A percentile compares a stretch with the other conserved stretches of the same genome.
phyloP scores from a whole-genome alignment of 92 coral and sea anemone genomes.

The Porites divaricata region DNA sequence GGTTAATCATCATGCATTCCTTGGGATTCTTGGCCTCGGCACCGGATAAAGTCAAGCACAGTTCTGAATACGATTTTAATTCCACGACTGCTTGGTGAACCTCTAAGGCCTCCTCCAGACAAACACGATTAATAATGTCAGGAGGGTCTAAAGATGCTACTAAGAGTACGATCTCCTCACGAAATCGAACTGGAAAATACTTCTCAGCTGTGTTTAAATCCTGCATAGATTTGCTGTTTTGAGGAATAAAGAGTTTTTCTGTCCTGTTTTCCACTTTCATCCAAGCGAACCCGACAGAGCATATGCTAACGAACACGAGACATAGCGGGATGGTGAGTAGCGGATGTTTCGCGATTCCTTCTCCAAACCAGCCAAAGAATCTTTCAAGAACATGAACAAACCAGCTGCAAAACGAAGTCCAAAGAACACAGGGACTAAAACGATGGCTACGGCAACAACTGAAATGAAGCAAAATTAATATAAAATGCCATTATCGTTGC shows the following conservation, averaged over 20 bases:
- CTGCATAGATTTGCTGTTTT: slow-evolving; percentile 62
- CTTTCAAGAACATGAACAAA: slow-evolving; percentile 16
- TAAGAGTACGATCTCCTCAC: slow-evolving; percentile 49
- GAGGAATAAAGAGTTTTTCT: slow-evolving; percentile 77
- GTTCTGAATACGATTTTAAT: slow-evolving; percentile 50
- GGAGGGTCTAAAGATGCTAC: slow-evolving; percentile 39
- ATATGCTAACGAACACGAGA: slow-evolving; percentile 55
- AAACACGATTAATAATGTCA: slow-evolving; percentile 42
- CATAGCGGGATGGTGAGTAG: slow-evolving; percentile 46
- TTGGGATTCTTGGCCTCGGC: slow-evolving; percentile 24
- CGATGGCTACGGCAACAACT: slow-evolving; percentile 24
- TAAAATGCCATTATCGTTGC: too few relatives aligned
- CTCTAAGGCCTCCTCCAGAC: slow-evolving; percentile 54
- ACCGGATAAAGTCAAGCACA: slow-evolving; percentile 57
- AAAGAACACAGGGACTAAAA: slow-evolving; percentile 38
- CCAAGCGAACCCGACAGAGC: slow-evolving; percentile 74
- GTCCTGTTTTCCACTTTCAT: slow-evolving; percentile 71
- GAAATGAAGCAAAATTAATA: not conserved
- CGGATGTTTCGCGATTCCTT: slow-evolving; percentile 58
- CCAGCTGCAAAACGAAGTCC: slow-evolving; percentile 59
- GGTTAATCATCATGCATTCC: slow-evolving; percentile 58
- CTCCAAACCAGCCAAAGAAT: slow-evolving; percentile 54
- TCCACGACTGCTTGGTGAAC: slow-evolving; percentile 51
- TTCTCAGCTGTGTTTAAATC: slow-evolving; percentile 64
- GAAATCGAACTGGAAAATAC: slow-evolving; percentile 53